These are phyloP conservation scores for Heterochromis multidens DNA, from an alignment of 2,113 vertebrate species.

Conservation along the genomic window DNA sequence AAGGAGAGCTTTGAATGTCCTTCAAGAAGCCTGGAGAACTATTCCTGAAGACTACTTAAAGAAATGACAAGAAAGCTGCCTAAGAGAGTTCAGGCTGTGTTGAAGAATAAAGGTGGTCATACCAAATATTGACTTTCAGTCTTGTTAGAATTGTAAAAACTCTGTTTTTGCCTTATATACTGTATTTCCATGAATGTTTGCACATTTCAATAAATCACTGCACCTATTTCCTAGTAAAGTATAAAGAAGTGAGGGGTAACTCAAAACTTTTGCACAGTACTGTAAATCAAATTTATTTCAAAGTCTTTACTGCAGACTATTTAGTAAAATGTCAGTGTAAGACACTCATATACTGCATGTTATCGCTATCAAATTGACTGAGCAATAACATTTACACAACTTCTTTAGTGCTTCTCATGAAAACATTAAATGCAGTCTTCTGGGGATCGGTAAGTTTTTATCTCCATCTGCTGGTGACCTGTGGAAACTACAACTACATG, in stretches of 20 bases:
- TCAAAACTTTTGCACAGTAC: too few relatives aligned
- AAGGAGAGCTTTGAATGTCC: background rate
- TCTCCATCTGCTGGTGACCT: background rate
- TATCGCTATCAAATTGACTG: too few relatives aligned
- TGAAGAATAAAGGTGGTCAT: background rate
- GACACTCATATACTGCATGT: too few relatives aligned
- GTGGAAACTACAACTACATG: background rate
- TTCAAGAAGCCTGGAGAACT: background rate
- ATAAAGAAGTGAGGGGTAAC: too few relatives aligned
- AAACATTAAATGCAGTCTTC: background rate
- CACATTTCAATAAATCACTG: too few relatives aligned
- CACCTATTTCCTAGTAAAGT: too few relatives aligned
- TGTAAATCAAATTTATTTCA: too few relatives aligned
- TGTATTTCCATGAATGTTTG: too few relatives aligned
- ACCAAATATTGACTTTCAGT: background rate
- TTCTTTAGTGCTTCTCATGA: background rate
- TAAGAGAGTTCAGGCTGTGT: background rate
- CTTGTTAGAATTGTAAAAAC: background rate
- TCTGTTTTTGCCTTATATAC: background rate
- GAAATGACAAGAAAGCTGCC: fast-evolving
- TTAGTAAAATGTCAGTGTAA: too few relatives aligned
- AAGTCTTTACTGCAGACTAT: too few relatives aligned
- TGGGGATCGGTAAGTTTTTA: background rate
- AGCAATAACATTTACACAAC: too few relatives aligned
- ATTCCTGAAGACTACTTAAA: background rate